These are phyloP conservation scores for Porites divaricata DNA, from an alignment of 92 coral and sea anemone genomes.

Conservation along the genomic window DNA sequence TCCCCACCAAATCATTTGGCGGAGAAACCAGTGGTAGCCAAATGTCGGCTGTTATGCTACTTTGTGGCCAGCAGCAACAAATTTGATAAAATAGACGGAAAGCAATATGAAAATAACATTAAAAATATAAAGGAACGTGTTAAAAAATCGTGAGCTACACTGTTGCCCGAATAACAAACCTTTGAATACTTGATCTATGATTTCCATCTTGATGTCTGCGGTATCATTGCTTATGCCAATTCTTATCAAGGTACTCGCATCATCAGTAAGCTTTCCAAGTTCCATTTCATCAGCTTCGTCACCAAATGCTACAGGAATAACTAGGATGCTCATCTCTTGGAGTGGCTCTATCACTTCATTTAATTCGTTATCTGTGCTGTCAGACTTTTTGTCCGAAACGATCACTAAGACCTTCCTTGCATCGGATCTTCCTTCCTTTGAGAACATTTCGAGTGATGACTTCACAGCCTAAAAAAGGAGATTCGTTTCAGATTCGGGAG, in stretches of 20 bases:
- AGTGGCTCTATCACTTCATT: conserved; percentile 70
- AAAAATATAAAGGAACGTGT: not conserved
- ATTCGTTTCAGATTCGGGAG: too few species aligned
- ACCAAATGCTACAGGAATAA: conserved; percentile 86
- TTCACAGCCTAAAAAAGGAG: conserved; percentile 39
- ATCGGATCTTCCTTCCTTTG: conserved; percentile 55
- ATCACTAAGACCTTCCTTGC: conserved; percentile 84
- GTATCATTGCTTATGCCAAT: conserved; percentile 62
- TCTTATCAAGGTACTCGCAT: conserved; percentile 57
- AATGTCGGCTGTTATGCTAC: too few species aligned
- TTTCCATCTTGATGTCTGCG: conserved; percentile 52
- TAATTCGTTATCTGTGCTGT: conserved; percentile 43
- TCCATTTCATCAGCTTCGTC: conserved; percentile 72
- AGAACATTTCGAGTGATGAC: conserved; percentile 48
- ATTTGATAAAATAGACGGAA: not conserved
- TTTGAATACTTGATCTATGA: conserved; percentile 63
- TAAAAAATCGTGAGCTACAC: not conserved
- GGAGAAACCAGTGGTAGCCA: too few species aligned
- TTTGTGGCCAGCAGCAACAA: not conserved
- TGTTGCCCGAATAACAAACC: conserved; percentile 48
- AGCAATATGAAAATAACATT: not conserved
- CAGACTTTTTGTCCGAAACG: conserved; percentile 73
- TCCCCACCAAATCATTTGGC: too few species aligned
- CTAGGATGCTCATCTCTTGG: conserved; percentile 71
- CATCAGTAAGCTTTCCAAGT: conserved; percentile 72